Conservation (phyloP, 2,888 invertebrate species). For the Aspidapion aeneum region DNA sequence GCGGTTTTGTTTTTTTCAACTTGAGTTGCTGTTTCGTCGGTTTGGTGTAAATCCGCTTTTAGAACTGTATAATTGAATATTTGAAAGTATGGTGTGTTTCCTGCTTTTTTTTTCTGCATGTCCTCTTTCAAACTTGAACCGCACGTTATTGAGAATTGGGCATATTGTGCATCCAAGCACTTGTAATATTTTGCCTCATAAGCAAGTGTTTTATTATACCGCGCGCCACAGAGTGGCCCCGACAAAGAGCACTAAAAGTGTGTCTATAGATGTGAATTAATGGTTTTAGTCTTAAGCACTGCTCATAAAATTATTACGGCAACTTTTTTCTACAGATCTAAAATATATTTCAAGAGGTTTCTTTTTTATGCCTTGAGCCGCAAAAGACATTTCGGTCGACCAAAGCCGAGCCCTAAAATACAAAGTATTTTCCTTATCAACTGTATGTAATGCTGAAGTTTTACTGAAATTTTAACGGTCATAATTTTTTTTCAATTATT, state of each 20-base stretch:
- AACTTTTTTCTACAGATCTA: constrained; percentile 7
- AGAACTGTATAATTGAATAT: no score
- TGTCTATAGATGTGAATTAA: constrained; percentile 45
- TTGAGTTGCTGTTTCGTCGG: no score
- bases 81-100: no score
- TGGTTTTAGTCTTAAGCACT: constrained; percentile 28
- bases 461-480: not conserved
- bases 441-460: not conserved
- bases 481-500: not conserved
- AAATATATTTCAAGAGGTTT: not conserved
- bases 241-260: constrained; percentile 41
- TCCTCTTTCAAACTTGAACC: no score
- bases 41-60: no score
- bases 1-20: no score
- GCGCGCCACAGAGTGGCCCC: constrained; percentile 33
- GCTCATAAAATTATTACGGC: constrained; percentile 18
- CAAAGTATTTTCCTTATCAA: not conserved
- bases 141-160: no score
- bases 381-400: not conserved
- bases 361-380: not conserved
- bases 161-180: not conserved
- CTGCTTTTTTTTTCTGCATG: no score
- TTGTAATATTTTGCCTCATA: not conserved
- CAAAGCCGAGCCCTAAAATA: not conserved
- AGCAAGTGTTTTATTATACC: constrained; percentile 1